Evolutionary conservation across 2,113 vertebrate genomes (phyloP), one percentile per base, ranked within the genome.

Genomic region (Cnemophilus loriae): DNA sequence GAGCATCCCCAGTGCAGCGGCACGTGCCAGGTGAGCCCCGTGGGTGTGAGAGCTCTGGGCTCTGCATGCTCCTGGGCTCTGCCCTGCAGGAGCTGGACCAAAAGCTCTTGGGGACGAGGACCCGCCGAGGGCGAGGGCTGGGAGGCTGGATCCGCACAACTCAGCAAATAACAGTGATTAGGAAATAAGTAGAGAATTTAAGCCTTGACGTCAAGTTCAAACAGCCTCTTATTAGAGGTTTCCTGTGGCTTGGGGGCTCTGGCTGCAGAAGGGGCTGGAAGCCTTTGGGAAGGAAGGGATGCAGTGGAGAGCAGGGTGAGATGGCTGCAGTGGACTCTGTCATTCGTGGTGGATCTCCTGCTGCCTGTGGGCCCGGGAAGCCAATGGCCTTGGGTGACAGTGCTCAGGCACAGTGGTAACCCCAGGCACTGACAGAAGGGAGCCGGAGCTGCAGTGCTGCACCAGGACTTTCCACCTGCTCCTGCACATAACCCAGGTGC

Each of bases 151-250:
- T 95, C 90, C 3, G 7, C 63, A 69, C 71, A 80, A 63, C 88
- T 97, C 96, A 96, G 95, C 96, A 90, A 93, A 92, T 88, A 92
- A 49, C 94, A 86, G 83, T 4, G 59, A 94, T 94, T 93, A 90
- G 79, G 94, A 94, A 92, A 94, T 92, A 85, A 96, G 88, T 15
- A 53, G 83, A 90, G 88, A 82, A 70, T 81, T 93, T 81, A 90
- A 94, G 89, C 59, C 76, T 57, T 88, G 90, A 92, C 33, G 37
- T 95, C 11, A 61, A 69, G 83, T 94, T 93, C 86, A 50, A 94
- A 67, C 76, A 96, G 85, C 83, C 92, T 93, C 85, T 93, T 89
- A 95, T 97, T 95, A 95, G 92, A 97, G 94, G 96, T 69, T 97
- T 96, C 95, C 96, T 96, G 92, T 94, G 92, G 95, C 86, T 73